Percentiles rank a stretch among this genome's conserved stretches.
Conservation (phyloP, 1,140 invertebrate species). For the Nylanderia fulva region DNA sequence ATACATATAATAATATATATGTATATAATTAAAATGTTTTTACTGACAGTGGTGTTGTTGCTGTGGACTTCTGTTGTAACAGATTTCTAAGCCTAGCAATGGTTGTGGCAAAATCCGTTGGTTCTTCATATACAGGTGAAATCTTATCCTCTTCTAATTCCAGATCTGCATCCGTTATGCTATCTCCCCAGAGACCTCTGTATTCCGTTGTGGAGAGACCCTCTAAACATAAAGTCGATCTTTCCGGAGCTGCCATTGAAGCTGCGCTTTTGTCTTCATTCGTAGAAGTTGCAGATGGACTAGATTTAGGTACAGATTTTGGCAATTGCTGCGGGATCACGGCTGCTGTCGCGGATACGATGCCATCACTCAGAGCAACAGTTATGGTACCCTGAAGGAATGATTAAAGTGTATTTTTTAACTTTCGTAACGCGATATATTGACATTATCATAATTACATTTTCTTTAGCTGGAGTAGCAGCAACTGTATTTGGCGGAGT, state of each 20-base stretch:
- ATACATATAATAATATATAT: neutral
- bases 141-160: slow-evolving; percentile 80
- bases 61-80: slow-evolving; percentile 88
- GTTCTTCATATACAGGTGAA: slow-evolving; percentile 90
- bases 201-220: slow-evolving; percentile 75
- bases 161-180: slow-evolving; percentile 74
- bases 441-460: slow-evolving; percentile 9
- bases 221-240: slow-evolving; percentile 75
- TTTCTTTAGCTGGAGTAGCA: slow-evolving; percentile 29
- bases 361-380: slow-evolving; percentile 77
- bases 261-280: slow-evolving; percentile 33
- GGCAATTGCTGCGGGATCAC: slow-evolving; percentile 78
- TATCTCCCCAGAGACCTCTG: slow-evolving; percentile 80
- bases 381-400: slow-evolving; percentile 73
- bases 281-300: slow-evolving; percentile 34
- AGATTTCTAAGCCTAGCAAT: slow-evolving; percentile 90
- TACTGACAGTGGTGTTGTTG: slow-evolving; percentile 82
- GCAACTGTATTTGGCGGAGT: slow-evolving; percentile 35
- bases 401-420: neutral
- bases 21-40: neutral
- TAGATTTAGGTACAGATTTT: slow-evolving; percentile 65
- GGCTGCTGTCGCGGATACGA: slow-evolving; percentile 80
- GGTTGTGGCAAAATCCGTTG: slow-evolving; percentile 90
- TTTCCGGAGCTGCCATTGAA: slow-evolving; percentile 56
- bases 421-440: neutral